Base-by-base conservation (phyloP, 2,888 invertebrate genomes). In the Alloplasta piceator region DNA sequence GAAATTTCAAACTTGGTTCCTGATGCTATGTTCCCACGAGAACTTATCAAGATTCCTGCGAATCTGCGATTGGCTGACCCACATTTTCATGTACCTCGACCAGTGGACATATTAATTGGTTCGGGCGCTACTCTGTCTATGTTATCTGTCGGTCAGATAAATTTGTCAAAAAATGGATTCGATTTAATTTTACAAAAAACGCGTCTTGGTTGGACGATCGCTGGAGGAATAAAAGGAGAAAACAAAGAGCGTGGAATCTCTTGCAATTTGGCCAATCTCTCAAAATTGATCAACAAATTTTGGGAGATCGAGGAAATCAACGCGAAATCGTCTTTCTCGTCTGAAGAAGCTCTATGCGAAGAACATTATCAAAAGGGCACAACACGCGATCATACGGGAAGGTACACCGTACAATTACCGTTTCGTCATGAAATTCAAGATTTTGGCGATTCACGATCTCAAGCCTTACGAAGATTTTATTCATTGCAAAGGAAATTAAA, bases 201-300 rank as follows among this genome's bases (percentile, higher is more conserved):
- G 6, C 60, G 7, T 6, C 48, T 78, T 2, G 81, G 82, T 66
- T 82, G 79, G 82, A 58, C 68, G 6, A 64, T 82, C 9, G 73
- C 43, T 12, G 77, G 70, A 38, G 70, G 72, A 5, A 10, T 67
- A 1, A 26, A 41, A 6, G 48, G 14, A 6, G 55, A 48, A 14
- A 9, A 26, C 12, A 26, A 70, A 7, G 5, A 6, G 36, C 12
- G 10, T 16, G 38, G 10, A 10, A 68, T 12, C 2, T 9, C 66
- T 7, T 77, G 76, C 9, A 14, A 78, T 46, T 36, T 71, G 58
- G 7, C 38, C 66, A 14, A 48, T 7, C 36, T 64, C 10, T 48
- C 36, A n/a, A 64, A 48, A 55, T 56, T 9, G 46, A 56, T 38
- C 10, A 16, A 9, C 10, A 64, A 55, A 14, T 68, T 78, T n/a